phyloP scores from a whole-genome alignment of 2,113 vertebrate genomes.

The Pelobates fuscus region DNA sequence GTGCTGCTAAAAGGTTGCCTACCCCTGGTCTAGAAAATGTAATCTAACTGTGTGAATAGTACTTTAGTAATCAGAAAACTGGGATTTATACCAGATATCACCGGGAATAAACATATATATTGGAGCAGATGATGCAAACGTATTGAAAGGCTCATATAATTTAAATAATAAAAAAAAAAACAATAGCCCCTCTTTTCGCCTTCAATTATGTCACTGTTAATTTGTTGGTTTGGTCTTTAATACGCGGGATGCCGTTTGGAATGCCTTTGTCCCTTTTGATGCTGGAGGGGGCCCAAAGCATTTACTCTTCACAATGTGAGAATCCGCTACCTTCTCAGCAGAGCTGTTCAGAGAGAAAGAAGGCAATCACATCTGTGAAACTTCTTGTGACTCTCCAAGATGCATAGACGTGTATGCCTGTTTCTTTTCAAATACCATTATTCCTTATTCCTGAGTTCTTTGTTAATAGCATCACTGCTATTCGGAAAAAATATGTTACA shows the following conservation, averaged over 20 bases:
- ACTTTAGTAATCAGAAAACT: too few relatives aligned
- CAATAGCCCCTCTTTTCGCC: slow-evolving; percentile 22
- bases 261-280: slow-evolving; percentile 28
- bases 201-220: slow-evolving; percentile 42
- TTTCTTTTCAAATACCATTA: not conserved
- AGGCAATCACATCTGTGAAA: slow-evolving; percentile 12
- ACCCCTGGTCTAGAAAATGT: too few relatives aligned
- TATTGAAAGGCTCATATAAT: too few relatives aligned
- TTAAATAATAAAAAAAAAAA: too few relatives aligned
- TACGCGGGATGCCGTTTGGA: slow-evolving; percentile 23
- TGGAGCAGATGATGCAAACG: too few relatives aligned
- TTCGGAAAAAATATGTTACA: not conserved
- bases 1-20: too few relatives aligned
- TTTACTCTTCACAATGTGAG: slow-evolving; percentile 3
- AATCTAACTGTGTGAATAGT: too few relatives aligned
- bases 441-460: not conserved
- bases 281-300: slow-evolving; percentile 22
- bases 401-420: not conserved
- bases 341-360: not conserved
- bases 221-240: slow-evolving; percentile 40
- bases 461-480: not conserved
- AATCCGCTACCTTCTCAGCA: not conserved
- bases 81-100: too few relatives aligned
- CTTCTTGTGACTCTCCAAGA: not conserved
- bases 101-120: too few relatives aligned